Conservation (phyloP, 1,140 invertebrate genomes). For the Drosophila murphyi region DNA sequence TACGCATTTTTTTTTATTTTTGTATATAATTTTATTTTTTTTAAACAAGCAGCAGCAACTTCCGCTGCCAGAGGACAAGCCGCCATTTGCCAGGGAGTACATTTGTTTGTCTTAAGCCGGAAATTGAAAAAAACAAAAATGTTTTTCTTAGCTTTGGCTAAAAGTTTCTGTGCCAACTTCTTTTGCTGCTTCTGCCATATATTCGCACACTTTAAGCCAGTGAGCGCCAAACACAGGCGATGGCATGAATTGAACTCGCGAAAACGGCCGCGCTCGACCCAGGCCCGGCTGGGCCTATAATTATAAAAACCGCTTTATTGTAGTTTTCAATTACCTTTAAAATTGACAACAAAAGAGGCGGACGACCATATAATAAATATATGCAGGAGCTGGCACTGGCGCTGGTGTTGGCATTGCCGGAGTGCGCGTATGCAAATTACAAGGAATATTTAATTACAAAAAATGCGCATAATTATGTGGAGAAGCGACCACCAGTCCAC, state of each 20-base stretch:
- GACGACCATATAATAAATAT: conserved; percentile 34
- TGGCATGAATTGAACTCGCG: background rate
- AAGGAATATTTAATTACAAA: conserved; percentile 83
- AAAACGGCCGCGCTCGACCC: background rate
- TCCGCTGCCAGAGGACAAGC: conserved; percentile 54
- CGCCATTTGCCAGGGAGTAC: conserved; percentile 53
- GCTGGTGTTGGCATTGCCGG: background rate
- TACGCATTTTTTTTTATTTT: background rate
- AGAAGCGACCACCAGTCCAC: conserved; percentile 36
- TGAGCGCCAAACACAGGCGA: background rate
- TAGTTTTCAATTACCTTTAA: conserved; percentile 83
- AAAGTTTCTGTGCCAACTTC: conserved; percentile 65
- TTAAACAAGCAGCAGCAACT: conserved; percentile 75
- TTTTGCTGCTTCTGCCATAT: conserved; percentile 24
- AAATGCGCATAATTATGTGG: conserved; percentile 81
- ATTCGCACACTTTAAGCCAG: conserved; percentile 16
- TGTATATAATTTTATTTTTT: conserved; percentile 38
- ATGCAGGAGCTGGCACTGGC: conserved; percentile 18
- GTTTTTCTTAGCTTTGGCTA: conserved; percentile 61
- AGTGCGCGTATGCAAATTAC: conserved; percentile 74
- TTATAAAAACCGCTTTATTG: conserved; percentile 80
- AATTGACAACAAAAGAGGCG: conserved; percentile 77
- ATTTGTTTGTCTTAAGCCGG: conserved; percentile 82
- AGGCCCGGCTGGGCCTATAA: conserved; percentile 39
- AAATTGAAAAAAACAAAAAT: conserved; percentile 77